Conservation (phyloP, 2,888 invertebrate species). For the Apocheima hispidaria region DNA sequence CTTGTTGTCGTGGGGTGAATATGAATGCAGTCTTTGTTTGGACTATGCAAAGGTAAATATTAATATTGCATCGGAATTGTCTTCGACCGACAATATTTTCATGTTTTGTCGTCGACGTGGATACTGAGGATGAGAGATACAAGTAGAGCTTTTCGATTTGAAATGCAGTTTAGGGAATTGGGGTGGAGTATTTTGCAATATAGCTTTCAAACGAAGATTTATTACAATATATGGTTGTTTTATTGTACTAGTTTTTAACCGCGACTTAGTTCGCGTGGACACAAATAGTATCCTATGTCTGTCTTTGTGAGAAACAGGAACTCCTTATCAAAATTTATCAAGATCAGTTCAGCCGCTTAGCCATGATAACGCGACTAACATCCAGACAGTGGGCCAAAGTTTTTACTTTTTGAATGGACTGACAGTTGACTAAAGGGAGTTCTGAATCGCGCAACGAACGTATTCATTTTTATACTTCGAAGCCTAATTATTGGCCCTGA, state of each 20-base stretch:
- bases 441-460: too few relatives aligned
- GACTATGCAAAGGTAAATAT: constrained; percentile 76
- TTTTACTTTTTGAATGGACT: too few relatives aligned
- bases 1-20: constrained; percentile 83
- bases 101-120: constrained; percentile 49
- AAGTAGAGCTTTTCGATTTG: constrained; percentile 34
- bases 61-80: constrained; percentile 70
- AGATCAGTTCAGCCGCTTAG: too few relatives aligned
- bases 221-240: neutral
- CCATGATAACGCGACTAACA: too few relatives aligned
- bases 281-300: too few relatives aligned
- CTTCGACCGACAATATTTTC: constrained; percentile 59
- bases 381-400: too few relatives aligned
- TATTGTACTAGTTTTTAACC: neutral
- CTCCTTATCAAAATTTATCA: too few relatives aligned
- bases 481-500: too few relatives aligned
- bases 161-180: constrained; percentile 16
- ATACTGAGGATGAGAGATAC: constrained; percentile 32
- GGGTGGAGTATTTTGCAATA: constrained; percentile 7
- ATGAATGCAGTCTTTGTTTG: constrained; percentile 79
- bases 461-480: too few relatives aligned
- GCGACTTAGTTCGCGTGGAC: too few relatives aligned
- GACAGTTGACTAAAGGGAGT: too few relatives aligned
- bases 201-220: neutral
- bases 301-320: too few relatives aligned